These are phyloP conservation scores for Leptinotarsa tumamoca DNA, from an alignment of 2,888 invertebrate species.

Conservation along the genomic window DNA sequence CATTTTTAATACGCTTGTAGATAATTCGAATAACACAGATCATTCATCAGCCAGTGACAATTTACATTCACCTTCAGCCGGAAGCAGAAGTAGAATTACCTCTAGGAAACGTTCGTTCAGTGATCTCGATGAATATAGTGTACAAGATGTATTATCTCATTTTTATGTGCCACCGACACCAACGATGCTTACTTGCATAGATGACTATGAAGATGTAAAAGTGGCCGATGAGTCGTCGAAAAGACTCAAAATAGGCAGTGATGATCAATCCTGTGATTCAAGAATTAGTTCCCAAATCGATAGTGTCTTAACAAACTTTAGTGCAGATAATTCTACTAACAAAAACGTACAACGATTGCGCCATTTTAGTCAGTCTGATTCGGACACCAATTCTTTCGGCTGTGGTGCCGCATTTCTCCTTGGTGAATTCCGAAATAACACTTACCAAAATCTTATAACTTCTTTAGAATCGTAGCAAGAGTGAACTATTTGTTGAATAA, in stretches of 20 bases:
- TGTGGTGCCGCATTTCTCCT: conserved; percentile 77
- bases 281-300: conserved; percentile 31
- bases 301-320: conserved; percentile 53
- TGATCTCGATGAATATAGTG: conserved; percentile 75
- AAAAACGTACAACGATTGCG: conserved; percentile 57
- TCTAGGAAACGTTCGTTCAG: conserved; percentile 68
- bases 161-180: conserved; percentile 80
- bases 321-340: conserved; percentile 58
- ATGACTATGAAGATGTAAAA: conserved; percentile 71
- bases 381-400: conserved; percentile 63
- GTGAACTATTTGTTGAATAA: not conserved
- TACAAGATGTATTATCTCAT: conserved; percentile 78
- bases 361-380: conserved; percentile 47
- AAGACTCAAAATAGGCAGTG: conserved; percentile 58
- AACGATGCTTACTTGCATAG: conserved; percentile 75
- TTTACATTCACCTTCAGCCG: conserved; percentile 5
- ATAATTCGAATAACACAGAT: conserved; percentile 44
- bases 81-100: conserved; percentile 40
- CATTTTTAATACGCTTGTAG: conserved; percentile 57
- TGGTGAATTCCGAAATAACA: conserved; percentile 72
- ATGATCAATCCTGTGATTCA: conserved; percentile 26
- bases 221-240: conserved; percentile 65
- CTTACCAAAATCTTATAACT: conserved; percentile 72
- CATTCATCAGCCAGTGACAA: not conserved
- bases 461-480: conserved; percentile 70